Percentiles rank a stretch among this genome's conserved stretches.
Evolutionary conservation across 1,140 invertebrate species (phyloP).

Genomic region (Frieseomelitta varia): DNA sequence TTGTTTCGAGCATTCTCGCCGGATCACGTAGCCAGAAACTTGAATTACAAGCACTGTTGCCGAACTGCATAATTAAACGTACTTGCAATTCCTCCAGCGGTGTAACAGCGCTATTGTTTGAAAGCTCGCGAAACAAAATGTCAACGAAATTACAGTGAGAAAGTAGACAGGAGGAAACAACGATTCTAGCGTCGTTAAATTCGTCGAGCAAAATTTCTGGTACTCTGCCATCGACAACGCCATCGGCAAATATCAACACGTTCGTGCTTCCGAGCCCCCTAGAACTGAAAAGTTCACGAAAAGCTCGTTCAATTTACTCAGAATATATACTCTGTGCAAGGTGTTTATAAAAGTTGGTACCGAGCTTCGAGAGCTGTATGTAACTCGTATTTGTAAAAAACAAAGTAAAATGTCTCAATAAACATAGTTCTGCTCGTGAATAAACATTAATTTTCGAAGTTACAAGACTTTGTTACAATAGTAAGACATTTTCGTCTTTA

Average conservation of each 20-base stretch:
- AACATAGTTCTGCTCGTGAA: too few relatives aligned
- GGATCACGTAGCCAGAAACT: background rate
- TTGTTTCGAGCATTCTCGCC: background rate
- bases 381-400: too few relatives aligned
- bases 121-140: background rate
- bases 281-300: constrained; percentile 8
- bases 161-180: background rate
- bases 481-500: too few relatives aligned
- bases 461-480: too few relatives aligned
- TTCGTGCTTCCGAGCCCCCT: background rate
- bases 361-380: too few relatives aligned
- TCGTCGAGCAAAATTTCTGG: background rate
- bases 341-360: too few relatives aligned
- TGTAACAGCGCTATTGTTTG: background rate
- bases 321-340: background rate
- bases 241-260: background rate
- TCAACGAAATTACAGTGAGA: background rate
- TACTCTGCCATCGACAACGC: background rate
- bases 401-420: too few relatives aligned
- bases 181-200: background rate
- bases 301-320: constrained; percentile 8
- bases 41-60: background rate
- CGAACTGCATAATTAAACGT: background rate
- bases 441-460: too few relatives aligned
- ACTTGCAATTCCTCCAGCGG: background rate